These are phyloP conservation scores for Mythimna ferrago DNA, from an alignment of 2,888 invertebrate genomes.

Conservation along the genomic window DNA sequence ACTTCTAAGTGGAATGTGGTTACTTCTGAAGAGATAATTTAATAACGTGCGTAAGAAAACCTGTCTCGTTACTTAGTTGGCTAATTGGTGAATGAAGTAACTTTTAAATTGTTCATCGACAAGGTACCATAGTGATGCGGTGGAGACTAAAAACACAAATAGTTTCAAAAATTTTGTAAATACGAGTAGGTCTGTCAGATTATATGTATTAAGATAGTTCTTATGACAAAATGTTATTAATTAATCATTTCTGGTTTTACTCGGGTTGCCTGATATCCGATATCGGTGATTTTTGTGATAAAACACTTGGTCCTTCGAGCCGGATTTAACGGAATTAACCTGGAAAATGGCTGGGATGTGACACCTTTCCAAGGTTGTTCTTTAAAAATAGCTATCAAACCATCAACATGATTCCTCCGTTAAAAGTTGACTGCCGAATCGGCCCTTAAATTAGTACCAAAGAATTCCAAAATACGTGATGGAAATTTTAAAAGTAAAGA, in stretches of 20 bases:
- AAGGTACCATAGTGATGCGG: background rate
- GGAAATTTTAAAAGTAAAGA: slow-evolving; percentile 40
- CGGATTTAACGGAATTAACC: slow-evolving; percentile 7
- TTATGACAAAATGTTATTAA: too few species aligned
- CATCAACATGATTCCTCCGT: background rate
- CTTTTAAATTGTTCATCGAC: background rate
- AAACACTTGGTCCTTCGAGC: slow-evolving; percentile 13
- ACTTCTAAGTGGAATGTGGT: slow-evolving; percentile 54
- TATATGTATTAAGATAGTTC: too few species aligned
- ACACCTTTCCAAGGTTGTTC: background rate
- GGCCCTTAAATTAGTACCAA: slow-evolving; percentile 14
- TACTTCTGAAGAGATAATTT: slow-evolving; percentile 25
- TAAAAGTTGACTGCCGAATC: slow-evolving; percentile 1
- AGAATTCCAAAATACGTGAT: slow-evolving; percentile 35
- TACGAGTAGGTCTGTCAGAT: background rate
- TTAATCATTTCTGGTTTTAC: background rate
- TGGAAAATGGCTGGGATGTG: background rate
- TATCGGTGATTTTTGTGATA: too few species aligned
- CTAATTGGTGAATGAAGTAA: slow-evolving; percentile 12
- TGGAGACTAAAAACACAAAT: background rate
- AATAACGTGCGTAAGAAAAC: slow-evolving; percentile 37
- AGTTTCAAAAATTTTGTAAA: background rate
- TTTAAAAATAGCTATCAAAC: background rate
- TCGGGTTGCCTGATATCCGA: too few species aligned
- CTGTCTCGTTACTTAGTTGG: slow-evolving; percentile 26